Evolutionary conservation across 1,140 invertebrate species (phyloP).

Genomic region (Meloidogyne floridensis): DNA sequence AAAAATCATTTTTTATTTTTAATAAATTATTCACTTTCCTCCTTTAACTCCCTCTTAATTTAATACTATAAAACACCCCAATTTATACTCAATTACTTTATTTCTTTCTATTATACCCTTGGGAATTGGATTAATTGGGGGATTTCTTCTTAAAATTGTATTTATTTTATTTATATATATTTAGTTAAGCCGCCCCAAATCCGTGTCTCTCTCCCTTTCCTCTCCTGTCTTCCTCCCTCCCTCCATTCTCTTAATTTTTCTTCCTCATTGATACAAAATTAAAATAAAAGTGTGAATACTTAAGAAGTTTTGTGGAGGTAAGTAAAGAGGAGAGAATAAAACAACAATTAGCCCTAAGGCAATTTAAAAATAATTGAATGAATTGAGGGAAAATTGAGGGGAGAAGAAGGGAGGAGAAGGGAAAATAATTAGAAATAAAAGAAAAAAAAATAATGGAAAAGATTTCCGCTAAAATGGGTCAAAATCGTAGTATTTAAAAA

Average conservation of each 20-base stretch:
- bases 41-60: too few species aligned
- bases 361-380: neutral
- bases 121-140: neutral
- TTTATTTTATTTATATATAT: neutral
- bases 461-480: slow-evolving; percentile 8
- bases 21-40: too few species aligned
- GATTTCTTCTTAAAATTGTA: neutral
- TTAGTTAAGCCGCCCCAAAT: neutral
- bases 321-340: neutral
- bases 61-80: too few species aligned
- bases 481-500: neutral
- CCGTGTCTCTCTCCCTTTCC: neutral
- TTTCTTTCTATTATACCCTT: neutral
- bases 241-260: neutral
- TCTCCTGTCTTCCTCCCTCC: neutral
- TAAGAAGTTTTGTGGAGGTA: neutral
- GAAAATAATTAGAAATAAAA: neutral
- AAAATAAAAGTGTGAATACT: neutral
- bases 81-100: too few species aligned
- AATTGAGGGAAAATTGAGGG: neutral
- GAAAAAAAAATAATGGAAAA: neutral
- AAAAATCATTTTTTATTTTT: too few species aligned
- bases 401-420: neutral
- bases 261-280: neutral
- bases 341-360: slow-evolving; percentile 2